Percentiles rank a stretch among this genome's conserved stretches.
Evolutionary conservation across 2,113 vertebrate genomes (phyloP).

Genomic region (Dinomys branickii): DNA sequence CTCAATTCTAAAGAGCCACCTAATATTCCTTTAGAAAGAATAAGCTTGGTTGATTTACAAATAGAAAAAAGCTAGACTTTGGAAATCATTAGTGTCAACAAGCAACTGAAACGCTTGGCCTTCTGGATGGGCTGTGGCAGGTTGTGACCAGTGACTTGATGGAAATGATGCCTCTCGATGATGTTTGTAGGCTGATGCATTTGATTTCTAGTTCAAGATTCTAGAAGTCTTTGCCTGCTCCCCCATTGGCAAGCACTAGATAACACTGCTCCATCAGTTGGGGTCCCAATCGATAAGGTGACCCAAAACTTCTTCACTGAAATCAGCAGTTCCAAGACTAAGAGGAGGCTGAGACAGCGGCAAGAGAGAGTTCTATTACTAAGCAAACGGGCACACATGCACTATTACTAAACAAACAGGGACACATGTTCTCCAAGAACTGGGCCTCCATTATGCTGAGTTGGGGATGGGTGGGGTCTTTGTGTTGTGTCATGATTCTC

Average conservation of each 20-base stretch:
- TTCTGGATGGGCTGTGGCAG: not conserved
- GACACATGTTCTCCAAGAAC: not conserved
- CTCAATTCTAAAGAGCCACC: not conserved
- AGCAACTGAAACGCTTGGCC: not conserved
- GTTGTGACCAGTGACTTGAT: not conserved
- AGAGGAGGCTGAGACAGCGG: not conserved
- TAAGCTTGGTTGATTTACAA: conserved; percentile 5
- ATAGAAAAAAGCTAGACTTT: not conserved
- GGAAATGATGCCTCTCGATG: not conserved
- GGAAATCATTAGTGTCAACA: not conserved
- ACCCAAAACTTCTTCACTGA: not conserved
- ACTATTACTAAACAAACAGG: not conserved
- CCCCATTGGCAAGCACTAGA: not conserved
- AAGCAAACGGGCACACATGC: not conserved
- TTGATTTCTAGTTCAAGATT: not conserved
- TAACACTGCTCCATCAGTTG: not conserved
- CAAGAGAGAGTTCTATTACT: not conserved
- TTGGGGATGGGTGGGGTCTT: not conserved
- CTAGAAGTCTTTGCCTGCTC: not conserved
- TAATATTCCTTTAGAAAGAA: not conserved
- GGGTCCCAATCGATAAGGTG: not conserved
- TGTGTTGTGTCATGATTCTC: not conserved
- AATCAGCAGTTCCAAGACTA: not conserved
- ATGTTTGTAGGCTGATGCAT: not conserved
- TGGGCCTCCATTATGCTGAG: not conserved